Percentiles rank a stretch among this genome's conserved stretches.
Evolutionary conservation across 1,140 invertebrate genomes (phyloP).

Genomic region (Globodera ellingtonae): DNA sequence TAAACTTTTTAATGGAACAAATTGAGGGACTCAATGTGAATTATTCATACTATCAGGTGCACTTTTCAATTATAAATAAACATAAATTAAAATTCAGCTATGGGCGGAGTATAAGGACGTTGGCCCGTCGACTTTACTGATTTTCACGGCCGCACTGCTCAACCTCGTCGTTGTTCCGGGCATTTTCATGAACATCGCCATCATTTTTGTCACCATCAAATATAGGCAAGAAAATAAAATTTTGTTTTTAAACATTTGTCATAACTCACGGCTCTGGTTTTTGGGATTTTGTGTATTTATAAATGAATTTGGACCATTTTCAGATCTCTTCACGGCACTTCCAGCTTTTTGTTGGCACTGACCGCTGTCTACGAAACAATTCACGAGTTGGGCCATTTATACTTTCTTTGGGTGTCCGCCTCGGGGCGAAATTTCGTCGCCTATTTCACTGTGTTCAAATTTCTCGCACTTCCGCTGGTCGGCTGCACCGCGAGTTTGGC

Average conservation of each 20-base stretch:
- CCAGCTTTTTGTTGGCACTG: conserved; percentile 6
- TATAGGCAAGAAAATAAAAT: neutral
- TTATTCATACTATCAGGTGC: conserved; percentile 20
- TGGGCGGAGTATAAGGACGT: neutral
- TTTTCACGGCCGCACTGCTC: conserved; percentile 9
- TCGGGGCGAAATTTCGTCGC: conserved; percentile 16
- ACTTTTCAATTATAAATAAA: neutral
- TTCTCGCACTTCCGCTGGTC: conserved; percentile 1
- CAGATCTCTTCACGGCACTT: neutral
- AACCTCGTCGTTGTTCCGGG: conserved; percentile 19
- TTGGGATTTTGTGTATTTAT: neutral
- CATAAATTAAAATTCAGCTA: conserved; percentile 15
- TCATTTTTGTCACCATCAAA: conserved; percentile 22
- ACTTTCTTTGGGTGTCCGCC: neutral
- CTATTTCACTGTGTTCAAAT: conserved; percentile 18
- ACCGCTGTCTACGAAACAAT: conserved; percentile 13
- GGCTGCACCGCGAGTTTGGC: conserved; percentile 22
- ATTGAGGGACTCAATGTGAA: conserved; percentile 17
- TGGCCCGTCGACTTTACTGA: conserved; percentile 7
- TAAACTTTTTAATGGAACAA: no score
- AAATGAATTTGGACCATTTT: neutral
- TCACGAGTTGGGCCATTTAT: conserved; percentile 9
- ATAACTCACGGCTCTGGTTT: neutral
- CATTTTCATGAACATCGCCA: conserved; percentile 19
- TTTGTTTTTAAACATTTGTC: neutral